Percentiles rank a stretch among this genome's conserved stretches.
Evolutionary conservation across 2,888 invertebrate species (phyloP).

Genomic region (Nephrotoma appendiculata): DNA sequence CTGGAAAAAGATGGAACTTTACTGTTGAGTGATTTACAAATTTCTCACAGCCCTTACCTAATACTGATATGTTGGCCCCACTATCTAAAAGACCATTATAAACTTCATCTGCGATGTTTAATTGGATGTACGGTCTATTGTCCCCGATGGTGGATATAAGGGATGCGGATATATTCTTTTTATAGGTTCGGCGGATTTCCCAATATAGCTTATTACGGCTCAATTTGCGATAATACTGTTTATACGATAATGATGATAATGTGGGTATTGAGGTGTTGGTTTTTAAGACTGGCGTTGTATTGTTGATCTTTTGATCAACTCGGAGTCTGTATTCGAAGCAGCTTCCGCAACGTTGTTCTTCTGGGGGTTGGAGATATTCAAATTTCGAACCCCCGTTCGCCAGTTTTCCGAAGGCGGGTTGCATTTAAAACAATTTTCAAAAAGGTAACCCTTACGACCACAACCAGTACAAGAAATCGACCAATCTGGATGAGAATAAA

Average conservation of each 20-base stretch:
- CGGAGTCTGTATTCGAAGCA: neutral
- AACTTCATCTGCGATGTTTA: no score
- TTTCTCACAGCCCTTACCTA: no score
- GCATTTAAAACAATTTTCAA: neutral
- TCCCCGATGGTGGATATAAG: no score
- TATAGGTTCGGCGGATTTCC: neutral
- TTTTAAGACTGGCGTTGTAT: neutral
- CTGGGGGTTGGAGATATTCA: neutral
- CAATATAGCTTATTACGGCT: neutral
- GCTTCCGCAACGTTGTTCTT: neutral
- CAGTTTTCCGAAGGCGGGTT: neutral
- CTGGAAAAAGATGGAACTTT: no score
- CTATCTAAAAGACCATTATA: no score
- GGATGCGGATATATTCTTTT: no score
- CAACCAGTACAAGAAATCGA: neutral
- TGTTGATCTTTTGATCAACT: neutral
- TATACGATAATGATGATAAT: neutral
- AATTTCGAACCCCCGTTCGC: neutral
- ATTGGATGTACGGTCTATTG: no score
- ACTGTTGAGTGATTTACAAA: no score
- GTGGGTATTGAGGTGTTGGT: neutral
- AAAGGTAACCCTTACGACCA: neutral
- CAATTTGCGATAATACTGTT: neutral
- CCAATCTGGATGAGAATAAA: neutral
- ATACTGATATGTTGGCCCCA: no score